Conservation (phyloP, 2,888 invertebrate genomes). For the Micoletzkya japonica region DNA sequence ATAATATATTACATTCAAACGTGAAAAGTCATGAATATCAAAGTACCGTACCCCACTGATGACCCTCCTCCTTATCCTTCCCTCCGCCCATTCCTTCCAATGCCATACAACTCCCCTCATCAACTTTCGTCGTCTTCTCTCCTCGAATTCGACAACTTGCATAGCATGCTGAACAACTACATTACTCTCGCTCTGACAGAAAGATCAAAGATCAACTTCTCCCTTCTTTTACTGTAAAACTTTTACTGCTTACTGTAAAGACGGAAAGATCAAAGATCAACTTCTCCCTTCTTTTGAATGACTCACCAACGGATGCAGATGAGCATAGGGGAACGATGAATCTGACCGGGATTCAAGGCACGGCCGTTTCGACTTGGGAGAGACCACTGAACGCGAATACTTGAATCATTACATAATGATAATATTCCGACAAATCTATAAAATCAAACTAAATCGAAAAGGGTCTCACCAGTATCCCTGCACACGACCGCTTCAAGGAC, state of each 20-base stretch:
- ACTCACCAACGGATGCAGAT: no score
- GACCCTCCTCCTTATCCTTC: constrained; percentile 9
- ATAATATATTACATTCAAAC: background rate
- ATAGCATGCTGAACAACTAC: constrained; percentile 1
- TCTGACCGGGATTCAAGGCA: no score
- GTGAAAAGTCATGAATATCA: background rate
- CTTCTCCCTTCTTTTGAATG: background rate
- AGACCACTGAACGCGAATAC: no score
- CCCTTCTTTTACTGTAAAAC: no score
- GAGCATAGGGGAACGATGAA: no score
- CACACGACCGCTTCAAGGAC: constrained; percentile 12
- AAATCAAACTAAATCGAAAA: no score
- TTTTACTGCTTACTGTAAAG: no score
- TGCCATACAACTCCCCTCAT: constrained; percentile 1
- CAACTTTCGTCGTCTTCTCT: constrained; percentile 4
- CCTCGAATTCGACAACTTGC: constrained; percentile 7
- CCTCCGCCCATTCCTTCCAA: constrained; percentile 21
- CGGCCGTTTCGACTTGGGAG: no score
- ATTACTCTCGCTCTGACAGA: background rate
- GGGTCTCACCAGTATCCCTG: no score
- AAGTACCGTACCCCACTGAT: background rate
- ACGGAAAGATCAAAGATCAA: background rate
- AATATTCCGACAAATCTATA: no score
- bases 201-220: background rate
- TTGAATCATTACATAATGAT: no score